Conservation (phyloP, 2,888 invertebrate species). For the Cinara cedri region DNA sequence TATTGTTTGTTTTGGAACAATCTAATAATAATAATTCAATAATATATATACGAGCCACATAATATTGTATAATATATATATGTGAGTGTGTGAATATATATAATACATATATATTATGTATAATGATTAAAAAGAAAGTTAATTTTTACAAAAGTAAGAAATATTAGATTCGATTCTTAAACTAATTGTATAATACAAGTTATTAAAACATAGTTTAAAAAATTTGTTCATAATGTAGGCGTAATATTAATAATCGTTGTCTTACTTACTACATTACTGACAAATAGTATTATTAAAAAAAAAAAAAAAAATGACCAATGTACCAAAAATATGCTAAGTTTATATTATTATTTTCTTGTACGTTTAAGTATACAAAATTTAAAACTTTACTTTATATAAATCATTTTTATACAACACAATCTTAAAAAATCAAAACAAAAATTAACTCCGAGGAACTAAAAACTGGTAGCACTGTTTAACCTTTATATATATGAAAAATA, state of each 20-base stretch:
- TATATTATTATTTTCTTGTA: constrained; percentile 21
- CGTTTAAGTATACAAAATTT: constrained; percentile 34
- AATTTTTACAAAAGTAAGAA: constrained; percentile 56
- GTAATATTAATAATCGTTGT: constrained; percentile 20
- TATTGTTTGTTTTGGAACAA: constrained; percentile 30
- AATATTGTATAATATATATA: constrained; percentile 35
- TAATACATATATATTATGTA: too few relatives aligned
- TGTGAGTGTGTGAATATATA: too few relatives aligned
- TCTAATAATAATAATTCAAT: constrained; percentile 55
- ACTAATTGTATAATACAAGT: constrained; percentile 53
- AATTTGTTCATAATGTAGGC: constrained; percentile 51
- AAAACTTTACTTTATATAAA: constrained; percentile 34
- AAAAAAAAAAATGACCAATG: constrained; percentile 17
- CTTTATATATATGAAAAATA: constrained; percentile 23
- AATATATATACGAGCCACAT: constrained; percentile 16
- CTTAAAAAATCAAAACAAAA: constrained; percentile 16
- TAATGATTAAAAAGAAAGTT: constrained; percentile 26
- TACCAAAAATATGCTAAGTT: constrained; percentile 34
- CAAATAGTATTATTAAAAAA: constrained; percentile 1
- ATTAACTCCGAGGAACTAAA: constrained; percentile 44
- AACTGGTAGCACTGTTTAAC: constrained; percentile 17
- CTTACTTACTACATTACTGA: constrained; percentile 22
- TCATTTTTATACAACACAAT: constrained; percentile 9
- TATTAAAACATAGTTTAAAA: constrained; percentile 48
- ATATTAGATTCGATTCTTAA: constrained; percentile 48